Percentiles rank a stretch among this genome's conserved stretches.
These are phyloP conservation scores for Platichthys stellatus DNA, from an alignment of 2,113 vertebrate genomes.

Conservation along the genomic window DNA sequence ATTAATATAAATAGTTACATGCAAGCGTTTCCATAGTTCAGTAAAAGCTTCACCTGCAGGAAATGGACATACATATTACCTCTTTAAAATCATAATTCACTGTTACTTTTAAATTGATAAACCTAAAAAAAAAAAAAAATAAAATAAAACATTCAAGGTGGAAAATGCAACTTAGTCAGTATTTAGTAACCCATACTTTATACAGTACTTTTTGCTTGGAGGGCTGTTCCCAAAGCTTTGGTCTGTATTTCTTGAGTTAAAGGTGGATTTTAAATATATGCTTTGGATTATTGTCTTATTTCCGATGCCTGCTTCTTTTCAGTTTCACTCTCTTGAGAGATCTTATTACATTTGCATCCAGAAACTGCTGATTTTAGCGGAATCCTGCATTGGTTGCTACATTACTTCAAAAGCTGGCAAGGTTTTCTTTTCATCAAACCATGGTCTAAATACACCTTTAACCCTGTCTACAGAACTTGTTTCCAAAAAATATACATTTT, in stretches of 20 bases:
- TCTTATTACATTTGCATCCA: neutral
- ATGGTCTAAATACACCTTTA: neutral
- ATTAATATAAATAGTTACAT: too few relatives aligned
- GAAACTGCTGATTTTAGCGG: slow-evolving; percentile 2
- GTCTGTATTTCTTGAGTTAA: neutral
- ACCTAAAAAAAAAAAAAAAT: too few relatives aligned
- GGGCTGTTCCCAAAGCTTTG: neutral
- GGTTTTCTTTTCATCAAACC: neutral
- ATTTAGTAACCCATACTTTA: too few relatives aligned
- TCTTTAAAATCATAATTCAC: too few relatives aligned
- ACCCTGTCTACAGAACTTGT: neutral
- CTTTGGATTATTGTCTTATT: neutral
- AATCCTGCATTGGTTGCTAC: neutral
- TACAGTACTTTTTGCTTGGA: neutral
- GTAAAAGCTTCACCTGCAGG: too few relatives aligned
- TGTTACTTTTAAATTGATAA: too few relatives aligned
- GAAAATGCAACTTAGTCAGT: too few relatives aligned
- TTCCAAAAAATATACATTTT: neutral
- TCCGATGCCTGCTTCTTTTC: slow-evolving; percentile 3
- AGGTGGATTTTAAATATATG: neutral
- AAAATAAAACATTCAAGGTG: too few relatives aligned
- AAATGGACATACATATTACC: too few relatives aligned
- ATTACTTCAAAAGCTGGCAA: neutral
- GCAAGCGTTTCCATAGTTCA: too few relatives aligned
- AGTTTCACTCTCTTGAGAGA: slow-evolving; percentile 4